Evolutionary conservation across 2,113 vertebrate genomes (phyloP).

Genomic region (Phocoena sinus): DNA sequence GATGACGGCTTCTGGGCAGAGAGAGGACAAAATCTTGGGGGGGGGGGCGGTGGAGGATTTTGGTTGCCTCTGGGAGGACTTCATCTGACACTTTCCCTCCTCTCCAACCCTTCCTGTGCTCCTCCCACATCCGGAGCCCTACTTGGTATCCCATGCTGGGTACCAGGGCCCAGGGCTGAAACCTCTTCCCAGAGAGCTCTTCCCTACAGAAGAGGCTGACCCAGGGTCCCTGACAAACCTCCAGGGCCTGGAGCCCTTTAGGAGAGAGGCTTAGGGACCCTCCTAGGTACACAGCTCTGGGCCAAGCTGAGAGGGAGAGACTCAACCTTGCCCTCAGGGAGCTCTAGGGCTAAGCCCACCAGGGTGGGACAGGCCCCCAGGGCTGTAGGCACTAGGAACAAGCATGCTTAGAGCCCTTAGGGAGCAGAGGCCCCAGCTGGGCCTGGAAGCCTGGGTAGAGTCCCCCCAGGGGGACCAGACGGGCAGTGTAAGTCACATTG

Average conservation of each 20-base stretch:
- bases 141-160: too few relatives aligned
- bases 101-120: background rate
- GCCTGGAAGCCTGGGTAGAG: background rate
- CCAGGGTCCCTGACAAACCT: background rate
- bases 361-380: background rate
- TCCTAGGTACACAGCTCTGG: background rate
- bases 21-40: background rate
- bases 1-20: background rate
- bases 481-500: background rate
- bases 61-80: background rate
- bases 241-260: background rate
- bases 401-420: background rate
- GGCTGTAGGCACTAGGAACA: background rate
- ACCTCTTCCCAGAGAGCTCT: background rate
- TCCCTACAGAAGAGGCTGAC: background rate
- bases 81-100: background rate
- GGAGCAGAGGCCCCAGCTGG: background rate
- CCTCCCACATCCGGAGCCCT: background rate
- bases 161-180: background rate
- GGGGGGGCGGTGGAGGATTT: rapidly evolving
- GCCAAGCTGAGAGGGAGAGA: background rate
- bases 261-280: background rate
- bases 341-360: background rate
- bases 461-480: background rate
- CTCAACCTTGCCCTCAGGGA: background rate